Evolutionary conservation across 2,888 invertebrate species (phyloP), one percentile per base, ranked within the genome.

Genomic region (Macrosiphum euphorbiae): DNA sequence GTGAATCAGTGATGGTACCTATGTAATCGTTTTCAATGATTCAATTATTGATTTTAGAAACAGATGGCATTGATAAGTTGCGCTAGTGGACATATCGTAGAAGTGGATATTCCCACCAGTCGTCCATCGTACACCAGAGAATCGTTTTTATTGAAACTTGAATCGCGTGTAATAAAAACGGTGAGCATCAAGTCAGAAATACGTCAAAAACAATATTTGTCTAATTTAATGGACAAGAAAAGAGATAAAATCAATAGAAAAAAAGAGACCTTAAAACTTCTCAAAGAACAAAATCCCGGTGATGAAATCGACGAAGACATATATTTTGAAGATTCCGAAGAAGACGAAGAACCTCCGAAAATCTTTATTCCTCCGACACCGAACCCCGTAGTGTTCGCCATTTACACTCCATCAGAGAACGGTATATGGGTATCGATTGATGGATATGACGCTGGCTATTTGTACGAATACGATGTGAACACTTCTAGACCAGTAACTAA

Each of bases 381-480:
- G 0, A 97, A 97, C 95, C 95, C 96, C 89, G 96, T 97, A n/a
- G 95, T 97, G 41, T 97, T 97, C 96, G 96, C 97, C 52, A 96
- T 94, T 26, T 92, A 92, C 28, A 94, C 93, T 28, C 86, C 94
- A 10, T 95, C 95, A 3, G 95, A 96, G 4, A 95, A 96, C 44
- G 96, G 96, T 0, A 96, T 97, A 92, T 97, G 97, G 97, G 95
- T 97, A 0, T 97, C 97, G 0, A 96, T 97, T 96, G 96, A 96
- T 5, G 97, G 97, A 50, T 97, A 96, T 95, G 97, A 97, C 95
- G 97, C 97, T 7, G 97, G 97, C 47, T 97, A 97, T 95, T 96
- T 97, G 94, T 97, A 97, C 95, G 97, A 93, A 50, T 93, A 93
- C 10, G 93, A 96, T 96, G 41, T 97, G 96, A 94, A 95, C 96